These are phyloP conservation scores for Melanotaenia pygmaea DNA, from an alignment of 2,797 vertebrate genomes.

Conservation along the genomic window DNA sequence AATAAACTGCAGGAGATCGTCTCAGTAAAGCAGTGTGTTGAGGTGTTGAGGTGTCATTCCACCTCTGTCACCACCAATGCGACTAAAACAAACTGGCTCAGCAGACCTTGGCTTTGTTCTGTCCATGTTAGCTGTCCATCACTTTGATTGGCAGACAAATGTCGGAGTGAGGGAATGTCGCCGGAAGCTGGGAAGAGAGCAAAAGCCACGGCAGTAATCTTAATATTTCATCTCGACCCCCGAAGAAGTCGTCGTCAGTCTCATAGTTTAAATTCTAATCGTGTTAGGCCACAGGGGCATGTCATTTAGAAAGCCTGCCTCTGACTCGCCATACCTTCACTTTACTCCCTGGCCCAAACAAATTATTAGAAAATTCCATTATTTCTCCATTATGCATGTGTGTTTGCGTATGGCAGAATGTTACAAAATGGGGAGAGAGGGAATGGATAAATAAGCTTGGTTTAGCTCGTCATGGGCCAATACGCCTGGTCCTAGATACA, in stretches of 20 bases:
- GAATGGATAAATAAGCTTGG: slow-evolving; percentile 76
- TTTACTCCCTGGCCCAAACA: slow-evolving; percentile 74
- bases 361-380: slow-evolving; percentile 86
- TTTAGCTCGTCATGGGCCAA: slow-evolving; percentile 83
- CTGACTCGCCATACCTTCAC: slow-evolving; percentile 61
- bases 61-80: slow-evolving; percentile 53
- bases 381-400: slow-evolving; percentile 87
- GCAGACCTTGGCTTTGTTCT: slow-evolving; percentile 63
- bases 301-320: slow-evolving; percentile 76
- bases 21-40: slow-evolving; percentile 31
- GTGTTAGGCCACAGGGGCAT: slow-evolving; percentile 84
- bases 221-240: slow-evolving; percentile 81
- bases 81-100: slow-evolving; percentile 69
- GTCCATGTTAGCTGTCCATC: slow-evolving; percentile 80
- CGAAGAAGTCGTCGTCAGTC: slow-evolving; percentile 63
- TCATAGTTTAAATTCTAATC: slow-evolving; percentile 85
- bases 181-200: slow-evolving; percentile 63
- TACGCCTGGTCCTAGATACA: slow-evolving; percentile 77
- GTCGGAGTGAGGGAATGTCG: slow-evolving; percentile 80
- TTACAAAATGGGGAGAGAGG: slow-evolving; percentile 55
- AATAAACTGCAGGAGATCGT: slow-evolving; percentile 35
- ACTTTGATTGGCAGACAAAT: slow-evolving; percentile 86
- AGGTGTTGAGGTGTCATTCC: slow-evolving; percentile 60
- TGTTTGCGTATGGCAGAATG: slow-evolving; percentile 74
- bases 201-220: slow-evolving; percentile 74